A percentile compares a stretch with the other conserved stretches of the same genome.
Conservation (phyloP, 1,140 invertebrate genomes). For the Pseudomyrmex gracilis region DNA sequence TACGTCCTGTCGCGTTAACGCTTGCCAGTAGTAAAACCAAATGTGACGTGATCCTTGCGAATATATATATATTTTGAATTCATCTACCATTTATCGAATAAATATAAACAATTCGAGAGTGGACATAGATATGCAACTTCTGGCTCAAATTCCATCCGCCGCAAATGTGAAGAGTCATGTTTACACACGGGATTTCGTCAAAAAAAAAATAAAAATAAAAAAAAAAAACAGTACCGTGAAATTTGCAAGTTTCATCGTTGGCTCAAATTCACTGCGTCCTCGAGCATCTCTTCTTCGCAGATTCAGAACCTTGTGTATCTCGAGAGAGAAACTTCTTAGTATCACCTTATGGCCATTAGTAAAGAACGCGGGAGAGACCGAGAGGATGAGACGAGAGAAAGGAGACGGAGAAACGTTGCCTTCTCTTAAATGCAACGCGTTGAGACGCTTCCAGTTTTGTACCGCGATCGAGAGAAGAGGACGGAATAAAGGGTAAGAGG, state of each 20-base stretch:
- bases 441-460: constrained; percentile 15
- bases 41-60: constrained; percentile 19
- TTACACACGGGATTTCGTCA: constrained; percentile 23
- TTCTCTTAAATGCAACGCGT: constrained; percentile 63
- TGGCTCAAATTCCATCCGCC: constrained; percentile 13
- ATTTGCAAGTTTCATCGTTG: constrained; percentile 6
- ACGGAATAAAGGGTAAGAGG: constrained; percentile 10
- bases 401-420: not conserved
- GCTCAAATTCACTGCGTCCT: not conserved
- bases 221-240: constrained; percentile 29
- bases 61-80: constrained; percentile 25
- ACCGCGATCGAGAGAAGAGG: constrained; percentile 1
- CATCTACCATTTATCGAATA: constrained; percentile 39
- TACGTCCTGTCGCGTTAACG: not conserved
- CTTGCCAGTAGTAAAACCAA: constrained; percentile 14
- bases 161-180: constrained; percentile 15
- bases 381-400: too few species aligned
- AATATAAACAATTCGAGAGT: constrained; percentile 32
- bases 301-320: constrained; percentile 28
- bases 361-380: constrained; percentile 23
- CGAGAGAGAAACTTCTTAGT: constrained; percentile 40
- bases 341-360: constrained; percentile 59
- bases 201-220: too few species aligned
- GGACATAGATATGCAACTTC: not conserved
- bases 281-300: constrained; percentile 6